Base-by-base conservation (phyloP, 1,140 invertebrate species). In the Leptinotarsa defecta region DNA sequence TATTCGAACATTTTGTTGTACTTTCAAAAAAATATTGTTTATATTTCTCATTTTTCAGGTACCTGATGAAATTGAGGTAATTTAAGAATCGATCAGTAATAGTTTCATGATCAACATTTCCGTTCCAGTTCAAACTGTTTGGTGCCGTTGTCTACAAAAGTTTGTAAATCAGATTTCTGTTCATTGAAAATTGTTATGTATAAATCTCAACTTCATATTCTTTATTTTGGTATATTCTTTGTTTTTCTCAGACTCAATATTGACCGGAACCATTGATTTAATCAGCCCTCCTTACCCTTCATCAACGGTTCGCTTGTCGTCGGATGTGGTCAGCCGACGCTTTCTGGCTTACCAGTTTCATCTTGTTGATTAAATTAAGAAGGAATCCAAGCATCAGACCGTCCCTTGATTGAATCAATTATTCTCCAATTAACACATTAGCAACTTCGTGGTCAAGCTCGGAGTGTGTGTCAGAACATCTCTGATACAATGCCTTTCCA, bases 371-470 rank as follows among this genome's bases (percentile, higher is more conserved):
- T 76, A 49, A 76, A 76, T 76, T 68, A 73, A 48, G 75, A 61
- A 73, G 65, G 75, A 63, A 62, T 65, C 68, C 64, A 49, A 68
- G 71, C 71, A 71, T 61, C 71, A 57, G 71, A 73, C 75, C 63
- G 27, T 63, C 67, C 27, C 69, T 76, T 63, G 63, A 76, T 76
- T 73, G 63, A 73, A 76, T 76, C 73, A 76, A 76, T 76, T 76
- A 76, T 76, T 71, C 75, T 73, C 73, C 71, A 76, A 76, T 76
- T 76, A 76, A 62, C 69, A 69, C 75, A 76, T 76, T 76, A 76
- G 27, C 67, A 73, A 73, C 75, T 68, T 61, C 17, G 52, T 19
- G 52, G 52, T 57, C 52, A 19, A 19, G 52, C 52, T 57, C 4
- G 15, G 6, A 57, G 52, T 17, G 4, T 17, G 64, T 65, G 64